Conservation (phyloP, 2,888 invertebrate genomes). For the Heliconius ethilla region DNA sequence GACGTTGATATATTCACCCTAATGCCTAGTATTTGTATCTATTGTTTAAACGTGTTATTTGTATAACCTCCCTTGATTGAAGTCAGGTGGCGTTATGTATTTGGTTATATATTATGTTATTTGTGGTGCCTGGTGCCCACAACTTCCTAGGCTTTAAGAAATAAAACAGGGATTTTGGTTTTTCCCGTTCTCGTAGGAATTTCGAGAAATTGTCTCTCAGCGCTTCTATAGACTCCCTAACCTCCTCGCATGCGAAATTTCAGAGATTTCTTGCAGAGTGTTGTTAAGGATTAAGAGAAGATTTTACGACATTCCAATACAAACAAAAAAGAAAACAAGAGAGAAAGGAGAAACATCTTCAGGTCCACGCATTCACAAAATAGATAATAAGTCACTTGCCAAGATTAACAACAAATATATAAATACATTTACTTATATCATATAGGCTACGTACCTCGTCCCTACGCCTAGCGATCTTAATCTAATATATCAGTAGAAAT, state of each 20-base stretch:
- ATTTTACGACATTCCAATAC: too few relatives aligned
- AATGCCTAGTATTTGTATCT: slow-evolving; percentile 32
- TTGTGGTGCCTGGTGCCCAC: background rate
- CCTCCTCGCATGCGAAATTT: too few relatives aligned
- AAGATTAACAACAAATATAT: too few relatives aligned
- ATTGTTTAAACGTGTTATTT: slow-evolving; percentile 39
- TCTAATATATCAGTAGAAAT: background rate
- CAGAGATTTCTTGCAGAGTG: too few relatives aligned
- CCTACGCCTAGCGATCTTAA: background rate
- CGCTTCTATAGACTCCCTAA: background rate
- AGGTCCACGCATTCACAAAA: too few relatives aligned
- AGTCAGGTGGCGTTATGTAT: slow-evolving; percentile 36
- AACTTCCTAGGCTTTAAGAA: background rate
- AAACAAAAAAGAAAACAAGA: too few relatives aligned
- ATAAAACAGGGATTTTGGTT: background rate
- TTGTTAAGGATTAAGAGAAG: too few relatives aligned
- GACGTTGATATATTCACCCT: slow-evolving; percentile 58
- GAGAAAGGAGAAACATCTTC: too few relatives aligned
- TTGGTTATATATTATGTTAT: background rate
- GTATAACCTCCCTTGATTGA: slow-evolving; percentile 35
- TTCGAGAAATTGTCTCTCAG: background rate
- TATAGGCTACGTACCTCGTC: background rate
- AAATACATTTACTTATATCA: too few relatives aligned
- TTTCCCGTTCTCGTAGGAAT: background rate
- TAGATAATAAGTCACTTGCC: too few relatives aligned